Conservation (phyloP, 2,888 invertebrate genomes). For the Leptopilina syphax region DNA sequence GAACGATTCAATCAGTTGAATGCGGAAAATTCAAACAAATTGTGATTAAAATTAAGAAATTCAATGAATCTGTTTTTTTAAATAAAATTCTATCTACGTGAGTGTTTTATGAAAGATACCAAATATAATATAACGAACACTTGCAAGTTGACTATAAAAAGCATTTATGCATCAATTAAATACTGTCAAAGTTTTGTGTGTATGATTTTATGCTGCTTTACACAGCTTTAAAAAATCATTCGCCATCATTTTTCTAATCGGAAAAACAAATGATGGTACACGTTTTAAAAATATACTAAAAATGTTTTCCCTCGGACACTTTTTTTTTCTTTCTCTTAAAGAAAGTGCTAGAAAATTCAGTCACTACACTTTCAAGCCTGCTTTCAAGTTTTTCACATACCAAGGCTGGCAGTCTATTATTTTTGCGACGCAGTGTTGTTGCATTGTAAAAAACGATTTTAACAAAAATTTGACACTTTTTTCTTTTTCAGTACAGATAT, state of each 20-base stretch:
- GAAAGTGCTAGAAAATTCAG: neutral
- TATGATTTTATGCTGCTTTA: neutral
- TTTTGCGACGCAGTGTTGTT: neutral
- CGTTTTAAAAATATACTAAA: constrained; percentile 5
- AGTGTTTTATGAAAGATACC: constrained; percentile 11
- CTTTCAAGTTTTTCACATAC: neutral
- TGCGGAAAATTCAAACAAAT: no score
- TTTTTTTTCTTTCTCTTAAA: neutral
- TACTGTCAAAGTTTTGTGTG: neutral
- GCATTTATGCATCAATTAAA: constrained; percentile 7
- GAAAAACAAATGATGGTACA: neutral
- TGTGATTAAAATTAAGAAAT: neutral
- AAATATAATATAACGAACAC: neutral
- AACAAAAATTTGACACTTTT: constrained; percentile 29
- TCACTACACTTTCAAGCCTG: no score
- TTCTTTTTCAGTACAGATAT: neutral
- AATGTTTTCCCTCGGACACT: neutral
- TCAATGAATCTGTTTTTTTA: neutral
- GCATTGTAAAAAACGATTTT: constrained; percentile 10
- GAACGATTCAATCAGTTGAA: no score
- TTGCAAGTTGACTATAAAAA: constrained; percentile 7
- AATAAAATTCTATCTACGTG: constrained; percentile 25
- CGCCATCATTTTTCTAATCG: neutral
- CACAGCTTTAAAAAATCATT: neutral
- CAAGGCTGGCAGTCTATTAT: neutral